Conservation (phyloP, 1,140 invertebrate species). For the Lerema accius region DNA sequence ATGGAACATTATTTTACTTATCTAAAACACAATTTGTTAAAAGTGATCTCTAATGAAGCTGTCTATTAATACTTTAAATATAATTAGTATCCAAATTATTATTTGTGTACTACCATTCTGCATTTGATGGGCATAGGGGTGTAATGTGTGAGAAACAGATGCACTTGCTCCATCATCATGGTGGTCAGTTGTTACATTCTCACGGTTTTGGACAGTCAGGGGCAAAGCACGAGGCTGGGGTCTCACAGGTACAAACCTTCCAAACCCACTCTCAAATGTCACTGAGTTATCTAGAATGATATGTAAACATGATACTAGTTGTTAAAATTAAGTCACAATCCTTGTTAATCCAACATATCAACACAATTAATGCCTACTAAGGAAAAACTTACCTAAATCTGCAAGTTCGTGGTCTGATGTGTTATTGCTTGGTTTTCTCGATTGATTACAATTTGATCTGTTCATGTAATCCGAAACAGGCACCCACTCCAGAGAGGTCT, state of each 20-base stretch:
- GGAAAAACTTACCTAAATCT: slow-evolving; percentile 64
- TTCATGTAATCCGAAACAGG: slow-evolving; percentile 80
- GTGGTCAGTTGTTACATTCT: slow-evolving; percentile 59
- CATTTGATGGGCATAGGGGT: slow-evolving; percentile 74
- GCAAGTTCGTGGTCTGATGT: slow-evolving; percentile 75
- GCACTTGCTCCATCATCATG: slow-evolving; percentile 63
- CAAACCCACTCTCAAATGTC: slow-evolving; percentile 75
- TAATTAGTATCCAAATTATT: neutral
- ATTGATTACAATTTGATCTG: slow-evolving; percentile 73
- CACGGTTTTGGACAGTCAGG: slow-evolving; percentile 68
- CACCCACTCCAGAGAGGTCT: slow-evolving; percentile 81
- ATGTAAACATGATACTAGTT: slow-evolving; percentile 22
- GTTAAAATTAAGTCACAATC: slow-evolving; percentile 12
- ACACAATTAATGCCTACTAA: neutral
- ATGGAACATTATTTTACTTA: no score
- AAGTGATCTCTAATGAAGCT: neutral
- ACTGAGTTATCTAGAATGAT: slow-evolving; percentile 67
- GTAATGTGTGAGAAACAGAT: slow-evolving; percentile 64
- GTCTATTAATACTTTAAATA: neutral
- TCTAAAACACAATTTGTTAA: neutral
- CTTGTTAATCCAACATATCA: slow-evolving; percentile 2
- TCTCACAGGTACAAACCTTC: slow-evolving; percentile 79
- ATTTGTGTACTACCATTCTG: slow-evolving; percentile 63
- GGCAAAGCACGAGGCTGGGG: slow-evolving; percentile 74
- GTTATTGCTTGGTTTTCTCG: slow-evolving; percentile 78